Evolutionary conservation across 2,113 vertebrate species (phyloP).

Genomic region (Jacana jacana): DNA sequence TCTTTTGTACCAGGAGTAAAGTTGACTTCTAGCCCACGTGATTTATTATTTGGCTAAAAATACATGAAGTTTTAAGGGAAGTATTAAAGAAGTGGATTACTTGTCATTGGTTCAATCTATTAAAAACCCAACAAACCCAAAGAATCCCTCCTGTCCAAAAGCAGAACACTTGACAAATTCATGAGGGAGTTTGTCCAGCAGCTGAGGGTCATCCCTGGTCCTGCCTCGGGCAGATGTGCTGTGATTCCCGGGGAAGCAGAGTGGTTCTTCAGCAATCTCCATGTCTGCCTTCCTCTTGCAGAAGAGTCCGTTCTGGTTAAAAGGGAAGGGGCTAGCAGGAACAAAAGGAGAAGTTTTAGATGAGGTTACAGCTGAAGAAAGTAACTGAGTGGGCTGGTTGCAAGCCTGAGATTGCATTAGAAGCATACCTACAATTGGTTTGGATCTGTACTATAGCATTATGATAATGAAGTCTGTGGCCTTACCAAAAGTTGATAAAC

Average conservation of each 20-base stretch:
- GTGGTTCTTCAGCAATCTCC: background rate
- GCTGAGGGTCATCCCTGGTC: background rate
- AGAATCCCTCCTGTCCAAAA: background rate
- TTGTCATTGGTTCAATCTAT: background rate
- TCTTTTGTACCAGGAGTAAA: background rate
- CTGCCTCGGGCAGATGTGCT: background rate
- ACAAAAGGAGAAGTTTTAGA: background rate
- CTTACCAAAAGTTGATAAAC: background rate
- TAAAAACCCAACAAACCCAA: background rate
- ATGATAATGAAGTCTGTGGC: constrained; percentile 16
- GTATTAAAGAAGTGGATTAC: background rate
- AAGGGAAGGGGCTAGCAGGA: background rate
- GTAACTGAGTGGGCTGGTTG: background rate
- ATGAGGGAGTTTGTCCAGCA: background rate
- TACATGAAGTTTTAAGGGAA: background rate
- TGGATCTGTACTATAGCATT: background rate
- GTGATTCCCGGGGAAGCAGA: background rate
- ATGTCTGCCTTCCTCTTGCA: background rate
- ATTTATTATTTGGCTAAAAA: background rate
- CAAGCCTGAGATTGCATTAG: background rate
- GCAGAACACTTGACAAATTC: background rate
- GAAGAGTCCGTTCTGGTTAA: background rate
- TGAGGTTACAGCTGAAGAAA: background rate
- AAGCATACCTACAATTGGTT: background rate
- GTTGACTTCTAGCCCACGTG: background rate